Base-by-base conservation (phyloP, 1,140 invertebrate species). In the Lerema accius region DNA sequence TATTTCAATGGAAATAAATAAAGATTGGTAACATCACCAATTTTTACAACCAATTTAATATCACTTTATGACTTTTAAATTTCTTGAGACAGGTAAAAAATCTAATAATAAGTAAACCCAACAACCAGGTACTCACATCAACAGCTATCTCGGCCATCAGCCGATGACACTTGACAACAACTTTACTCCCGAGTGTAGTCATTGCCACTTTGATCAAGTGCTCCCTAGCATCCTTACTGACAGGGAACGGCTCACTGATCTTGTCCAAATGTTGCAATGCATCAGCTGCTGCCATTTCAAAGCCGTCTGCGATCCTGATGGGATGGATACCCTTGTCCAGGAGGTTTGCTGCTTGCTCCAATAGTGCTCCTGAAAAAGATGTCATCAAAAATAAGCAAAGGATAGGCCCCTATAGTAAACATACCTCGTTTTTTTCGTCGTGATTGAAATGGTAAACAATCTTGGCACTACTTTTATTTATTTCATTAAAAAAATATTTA, bases 141-240 rank as follows among this genome's bases (percentile, higher is more conserved):
- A 99, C 99, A 68, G 99, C 99, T 85, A 99, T 99, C 91, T 99
- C 96, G 11, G 99, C 99, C 97, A 99, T 99, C 90, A 99, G 96
- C 17, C 96, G 92, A 80, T 99, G 97, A 83, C 95, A 96, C 85
- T 97, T 97, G 66, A 96, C 96, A 23, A 98, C 94, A 49, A 99
- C 99, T 94, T 99, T 99, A n/a, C 98, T 99, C 11, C 98, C 98
- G 13, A 99, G 93, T 0, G 98, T 99, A 0, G 99, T 99, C 97
- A 98, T 99, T 3, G 99, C 99, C 26, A 98, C 96, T 85, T 97
- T 95, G 64, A 99, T 95, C 0, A 99, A 92, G 19, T 97, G 96
- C 79, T 99, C 97, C 53, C 95, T 90, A 75, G 99, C 96, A 0
- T 96, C 92, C 0, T 92, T 92, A 78, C 96, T 94, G 26, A 99